Conservation (phyloP, 2,888 invertebrate genomes). For the Acronicta psi region DNA sequence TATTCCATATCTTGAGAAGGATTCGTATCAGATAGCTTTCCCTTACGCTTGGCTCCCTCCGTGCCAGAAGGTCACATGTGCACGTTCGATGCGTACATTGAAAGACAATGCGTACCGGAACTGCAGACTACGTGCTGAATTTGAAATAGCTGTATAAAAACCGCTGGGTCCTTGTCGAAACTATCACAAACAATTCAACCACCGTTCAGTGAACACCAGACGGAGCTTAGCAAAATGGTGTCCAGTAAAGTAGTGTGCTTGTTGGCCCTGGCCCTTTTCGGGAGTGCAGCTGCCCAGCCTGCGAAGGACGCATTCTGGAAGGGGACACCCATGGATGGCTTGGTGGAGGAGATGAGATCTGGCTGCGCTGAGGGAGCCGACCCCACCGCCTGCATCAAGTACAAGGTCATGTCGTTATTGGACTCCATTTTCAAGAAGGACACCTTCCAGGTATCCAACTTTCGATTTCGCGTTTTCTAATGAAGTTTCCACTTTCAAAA, state of each 20-base stretch:
- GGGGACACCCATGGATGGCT: conserved; percentile 91
- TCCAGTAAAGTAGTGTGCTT: conserved; percentile 85
- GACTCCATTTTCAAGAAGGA: conserved; percentile 94
- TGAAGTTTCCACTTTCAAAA: conserved; percentile 18
- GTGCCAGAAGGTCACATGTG: conserved; percentile 79
- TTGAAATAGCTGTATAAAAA: conserved; percentile 90
- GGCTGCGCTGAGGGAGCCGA: conserved; percentile 93
- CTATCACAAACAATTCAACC: conserved; percentile 84
- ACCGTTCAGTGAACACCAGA: conserved; percentile 81
- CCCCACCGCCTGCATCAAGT: conserved; percentile 94
- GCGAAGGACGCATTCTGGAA: conserved; percentile 92
- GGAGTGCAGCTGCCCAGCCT: conserved; percentile 90
- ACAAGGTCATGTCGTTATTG: conserved; percentile 93
- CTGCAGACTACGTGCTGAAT: conserved; percentile 83
- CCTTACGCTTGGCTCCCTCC: conserved; percentile 78
- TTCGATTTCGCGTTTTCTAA: conserved; percentile 13
- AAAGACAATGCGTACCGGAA: conserved; percentile 86
- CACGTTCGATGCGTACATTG: conserved; percentile 72
- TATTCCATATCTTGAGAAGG: conserved; percentile 66
- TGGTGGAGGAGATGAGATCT: conserved; percentile 93
- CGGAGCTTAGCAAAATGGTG: conserved; percentile 77
- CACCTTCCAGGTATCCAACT: conserved; percentile 91
- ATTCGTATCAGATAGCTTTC: conserved; percentile 88
- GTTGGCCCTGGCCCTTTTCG: conserved; percentile 87
- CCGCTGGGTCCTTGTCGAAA: conserved; percentile 82